These are phyloP conservation scores for Darevskia nairensis DNA, from an alignment of 2,797 vertebrate species.

Conservation along the genomic window DNA sequence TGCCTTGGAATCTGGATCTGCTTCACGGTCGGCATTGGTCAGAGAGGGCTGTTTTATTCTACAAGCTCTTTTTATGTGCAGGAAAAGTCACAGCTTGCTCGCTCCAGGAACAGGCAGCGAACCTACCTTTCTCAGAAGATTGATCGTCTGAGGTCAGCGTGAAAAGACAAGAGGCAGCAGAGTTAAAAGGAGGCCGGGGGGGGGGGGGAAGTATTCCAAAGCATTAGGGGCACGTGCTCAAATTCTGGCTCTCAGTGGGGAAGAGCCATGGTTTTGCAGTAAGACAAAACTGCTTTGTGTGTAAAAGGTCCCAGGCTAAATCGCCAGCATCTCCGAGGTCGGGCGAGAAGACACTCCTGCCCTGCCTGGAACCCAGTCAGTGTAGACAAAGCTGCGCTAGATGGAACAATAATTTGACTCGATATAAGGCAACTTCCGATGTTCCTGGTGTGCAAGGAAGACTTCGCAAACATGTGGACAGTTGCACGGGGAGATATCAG, in stretches of 20 bases:
- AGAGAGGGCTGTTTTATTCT: neutral
- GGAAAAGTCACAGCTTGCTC: neutral
- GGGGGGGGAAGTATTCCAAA: constrained; percentile 35
- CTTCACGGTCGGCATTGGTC: neutral
- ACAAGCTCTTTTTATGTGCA: neutral
- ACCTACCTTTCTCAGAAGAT: constrained; percentile 92
- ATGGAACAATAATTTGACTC: too few species aligned
- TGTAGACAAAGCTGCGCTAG: too few species aligned
- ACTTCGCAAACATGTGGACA: too few species aligned
- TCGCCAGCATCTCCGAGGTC: too few species aligned
- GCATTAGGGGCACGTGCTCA: constrained; percentile 17
- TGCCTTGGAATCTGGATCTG: neutral
- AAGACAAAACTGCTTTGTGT: too few species aligned
- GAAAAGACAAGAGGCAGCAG: constrained; percentile 79
- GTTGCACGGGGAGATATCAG: too few species aligned
- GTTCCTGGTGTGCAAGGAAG: too few species aligned
- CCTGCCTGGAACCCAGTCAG: too few species aligned
- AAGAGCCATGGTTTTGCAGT: neutral
- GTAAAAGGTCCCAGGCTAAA: too few species aligned
- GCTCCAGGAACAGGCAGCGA: constrained; percentile 22
- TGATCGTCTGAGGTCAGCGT: constrained; percentile 90
- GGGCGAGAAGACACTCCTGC: too few species aligned
- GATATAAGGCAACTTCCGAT: too few species aligned
- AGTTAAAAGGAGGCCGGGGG: constrained; percentile 65
- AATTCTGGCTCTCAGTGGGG: neutral